Conservation (phyloP, 2,888 invertebrate genomes). For the Hedychridium roseum region DNA sequence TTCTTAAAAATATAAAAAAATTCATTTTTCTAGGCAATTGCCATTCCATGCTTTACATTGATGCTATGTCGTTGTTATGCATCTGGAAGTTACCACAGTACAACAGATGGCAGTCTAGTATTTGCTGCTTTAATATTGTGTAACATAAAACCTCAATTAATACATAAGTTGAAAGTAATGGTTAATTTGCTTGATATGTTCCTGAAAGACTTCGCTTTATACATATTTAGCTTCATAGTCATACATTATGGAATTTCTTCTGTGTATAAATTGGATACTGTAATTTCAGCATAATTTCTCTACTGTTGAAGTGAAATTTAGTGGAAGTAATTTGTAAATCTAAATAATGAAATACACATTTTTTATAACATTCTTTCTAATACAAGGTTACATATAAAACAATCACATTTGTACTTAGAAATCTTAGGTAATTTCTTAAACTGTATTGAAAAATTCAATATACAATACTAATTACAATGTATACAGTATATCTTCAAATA, state of each 20-base stretch:
- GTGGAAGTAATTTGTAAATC: not conserved
- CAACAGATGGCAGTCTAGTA: slow-evolving; percentile 40
- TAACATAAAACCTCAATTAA: slow-evolving; percentile 47
- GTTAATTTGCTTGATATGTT: slow-evolving; percentile 31
- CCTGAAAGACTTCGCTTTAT: slow-evolving; percentile 46
- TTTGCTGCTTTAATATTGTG: slow-evolving; percentile 49
- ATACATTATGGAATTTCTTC: slow-evolving; percentile 30
- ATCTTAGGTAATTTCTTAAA: not conserved
- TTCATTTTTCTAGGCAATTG: slow-evolving; percentile 45
- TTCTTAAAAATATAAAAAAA: slow-evolving; percentile 1
- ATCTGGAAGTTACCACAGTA: slow-evolving; percentile 17
- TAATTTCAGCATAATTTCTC: not conserved
- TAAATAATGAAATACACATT: not conserved
- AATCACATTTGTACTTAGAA: not conserved
- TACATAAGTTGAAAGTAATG: slow-evolving; percentile 37
- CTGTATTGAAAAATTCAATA: not conserved
- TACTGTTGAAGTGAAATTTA: slow-evolving; percentile 6
- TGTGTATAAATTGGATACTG: slow-evolving; percentile 4
- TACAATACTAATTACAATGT: not conserved
- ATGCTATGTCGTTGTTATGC: slow-evolving; percentile 39
- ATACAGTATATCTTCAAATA: not conserved
- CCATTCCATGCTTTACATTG: slow-evolving; percentile 46
- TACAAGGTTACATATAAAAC: not conserved
- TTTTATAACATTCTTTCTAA: slow-evolving; percentile 3
- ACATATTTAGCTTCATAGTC: slow-evolving; percentile 49